These are phyloP conservation scores for Pangasianodon hypophthalmus DNA, from an alignment of 2,113 vertebrate species.

Conservation along the genomic window DNA sequence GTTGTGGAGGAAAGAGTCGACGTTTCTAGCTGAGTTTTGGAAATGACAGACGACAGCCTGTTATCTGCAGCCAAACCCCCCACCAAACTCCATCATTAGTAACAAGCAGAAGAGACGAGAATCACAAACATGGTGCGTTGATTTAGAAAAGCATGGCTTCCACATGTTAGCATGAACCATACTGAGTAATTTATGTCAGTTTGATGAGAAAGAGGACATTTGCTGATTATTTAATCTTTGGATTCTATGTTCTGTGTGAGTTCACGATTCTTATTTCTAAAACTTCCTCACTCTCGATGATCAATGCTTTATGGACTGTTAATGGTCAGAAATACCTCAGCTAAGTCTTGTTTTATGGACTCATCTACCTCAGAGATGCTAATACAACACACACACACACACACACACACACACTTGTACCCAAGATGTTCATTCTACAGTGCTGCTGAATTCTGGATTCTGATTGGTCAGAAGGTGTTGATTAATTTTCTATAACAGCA, in stretches of 20 bases:
- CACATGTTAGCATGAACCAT: slow-evolving; percentile 31
- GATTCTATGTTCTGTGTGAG: background rate
- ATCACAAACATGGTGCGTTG: slow-evolving; percentile 5
- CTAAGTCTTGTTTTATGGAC: background rate
- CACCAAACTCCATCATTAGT: slow-evolving; percentile 49
- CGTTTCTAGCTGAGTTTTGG: slow-evolving; percentile 40
- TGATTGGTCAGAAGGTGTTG: too few species aligned
- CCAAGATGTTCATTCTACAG: too few species aligned
- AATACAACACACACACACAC: background rate
- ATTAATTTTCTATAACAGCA: background rate
- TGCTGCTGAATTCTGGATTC: background rate
- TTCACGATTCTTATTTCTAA: background rate
- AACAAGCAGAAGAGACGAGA: slow-evolving; percentile 21
- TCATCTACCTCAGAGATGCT: background rate
- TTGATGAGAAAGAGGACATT: slow-evolving; percentile 16
- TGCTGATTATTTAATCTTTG: background rate
- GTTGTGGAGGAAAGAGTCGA: slow-evolving; percentile 51
- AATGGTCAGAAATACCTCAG: background rate
- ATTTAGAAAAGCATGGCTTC: slow-evolving; percentile 25
- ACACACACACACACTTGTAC: background rate
- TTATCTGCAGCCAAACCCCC: slow-evolving; percentile 50
- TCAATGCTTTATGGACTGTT: background rate
- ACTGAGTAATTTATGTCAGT: slow-evolving; percentile 14
- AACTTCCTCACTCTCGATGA: too few species aligned
- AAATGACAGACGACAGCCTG: slow-evolving; percentile 51